Conservation (phyloP, 2,797 vertebrate genomes). For the Trematomus bernacchii region DNA sequence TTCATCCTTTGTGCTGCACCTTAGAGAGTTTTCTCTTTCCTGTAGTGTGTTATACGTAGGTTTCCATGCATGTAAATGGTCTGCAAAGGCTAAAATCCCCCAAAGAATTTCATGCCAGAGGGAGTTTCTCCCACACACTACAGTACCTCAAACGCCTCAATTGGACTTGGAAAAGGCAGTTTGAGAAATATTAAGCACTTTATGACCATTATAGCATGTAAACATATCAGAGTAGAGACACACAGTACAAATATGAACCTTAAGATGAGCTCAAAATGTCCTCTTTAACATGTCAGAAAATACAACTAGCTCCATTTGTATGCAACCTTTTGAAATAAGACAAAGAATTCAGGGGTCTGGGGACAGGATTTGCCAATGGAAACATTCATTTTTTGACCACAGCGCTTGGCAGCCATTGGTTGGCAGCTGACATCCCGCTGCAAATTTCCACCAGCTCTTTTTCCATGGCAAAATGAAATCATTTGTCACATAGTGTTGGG, state of each 20-base stretch:
- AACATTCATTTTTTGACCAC: constrained; percentile 82
- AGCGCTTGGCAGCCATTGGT: constrained; percentile 79
- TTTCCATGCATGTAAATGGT: no score
- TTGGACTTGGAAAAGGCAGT: no score
- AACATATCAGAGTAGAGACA: no score
- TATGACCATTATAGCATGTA: no score
- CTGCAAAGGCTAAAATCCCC: no score
- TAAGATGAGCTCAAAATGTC: no score
- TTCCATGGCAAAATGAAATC: constrained; percentile 86
- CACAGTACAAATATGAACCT: no score
- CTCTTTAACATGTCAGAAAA: background rate
- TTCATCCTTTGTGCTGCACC: background rate
- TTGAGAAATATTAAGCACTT: no score
- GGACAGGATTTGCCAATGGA: constrained; percentile 81
- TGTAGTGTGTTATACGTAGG: no score
- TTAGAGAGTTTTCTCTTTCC: background rate
- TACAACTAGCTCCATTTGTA: constrained; percentile 8
- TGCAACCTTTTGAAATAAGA: constrained; percentile 61
- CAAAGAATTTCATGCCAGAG: no score
- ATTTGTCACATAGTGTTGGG: constrained; percentile 76
- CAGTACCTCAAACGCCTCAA: no score
- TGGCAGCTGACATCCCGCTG: constrained; percentile 72
- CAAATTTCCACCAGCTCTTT: constrained; percentile 81
- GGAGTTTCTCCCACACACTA: no score
- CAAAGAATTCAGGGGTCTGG: constrained; percentile 65